phyloP scores from a whole-genome alignment of 2,113 vertebrate genomes.

The Genyomyrus donnyi region DNA sequence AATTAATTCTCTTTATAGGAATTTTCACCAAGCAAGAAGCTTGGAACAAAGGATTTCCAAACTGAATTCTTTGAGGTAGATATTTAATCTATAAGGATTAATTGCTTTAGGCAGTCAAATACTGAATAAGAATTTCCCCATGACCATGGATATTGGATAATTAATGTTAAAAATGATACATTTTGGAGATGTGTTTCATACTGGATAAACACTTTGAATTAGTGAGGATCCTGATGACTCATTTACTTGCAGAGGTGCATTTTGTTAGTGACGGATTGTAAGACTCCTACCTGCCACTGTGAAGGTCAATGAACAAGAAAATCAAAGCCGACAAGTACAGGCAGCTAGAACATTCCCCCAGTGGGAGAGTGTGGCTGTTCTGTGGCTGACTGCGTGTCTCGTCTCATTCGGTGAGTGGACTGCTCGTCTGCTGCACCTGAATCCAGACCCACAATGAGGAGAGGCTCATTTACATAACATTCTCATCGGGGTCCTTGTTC shows the following conservation, averaged over 20 bases:
- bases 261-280: neutral
- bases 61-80: neutral
- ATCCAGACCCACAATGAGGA: neutral
- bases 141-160: neutral
- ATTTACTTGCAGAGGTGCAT: neutral
- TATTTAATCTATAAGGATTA: neutral
- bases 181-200: neutral
- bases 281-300: neutral
- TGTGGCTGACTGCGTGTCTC: neutral
- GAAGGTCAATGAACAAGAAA: neutral
- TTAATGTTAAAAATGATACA: neutral
- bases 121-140: neutral
- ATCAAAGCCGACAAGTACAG: neutral
- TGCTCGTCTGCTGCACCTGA: neutral
- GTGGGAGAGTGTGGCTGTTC: neutral
- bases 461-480: neutral
- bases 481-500: neutral
- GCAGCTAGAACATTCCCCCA: neutral
- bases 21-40: neutral
- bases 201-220: neutral
- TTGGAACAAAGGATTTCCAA: neutral
- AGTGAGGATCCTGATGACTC: neutral
- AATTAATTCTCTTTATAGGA: neutral
- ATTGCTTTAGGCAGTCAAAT: slow-evolving; percentile 1
- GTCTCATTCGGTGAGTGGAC: neutral